Conservation (phyloP, 2,888 invertebrate species). For the Dolomedes plantarius region DNA sequence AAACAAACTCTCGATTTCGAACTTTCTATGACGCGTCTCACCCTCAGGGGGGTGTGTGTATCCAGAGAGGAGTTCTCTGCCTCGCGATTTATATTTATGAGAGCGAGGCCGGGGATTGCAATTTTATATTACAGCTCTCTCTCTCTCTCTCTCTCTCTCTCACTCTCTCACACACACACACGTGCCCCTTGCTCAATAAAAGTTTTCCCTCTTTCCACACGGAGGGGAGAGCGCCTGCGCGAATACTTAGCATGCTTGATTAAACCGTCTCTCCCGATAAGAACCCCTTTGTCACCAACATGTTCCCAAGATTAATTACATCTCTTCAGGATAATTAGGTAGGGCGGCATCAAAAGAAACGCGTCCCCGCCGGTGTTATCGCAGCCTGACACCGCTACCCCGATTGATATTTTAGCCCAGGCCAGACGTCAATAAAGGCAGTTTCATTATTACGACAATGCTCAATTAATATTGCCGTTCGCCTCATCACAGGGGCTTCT, state of each 20-base stretch:
- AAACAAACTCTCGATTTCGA: background rate
- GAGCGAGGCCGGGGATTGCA: conserved; percentile 36
- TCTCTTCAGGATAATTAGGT: conserved; percentile 72
- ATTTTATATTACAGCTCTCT: conserved; percentile 53
- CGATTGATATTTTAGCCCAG: conserved; percentile 69
- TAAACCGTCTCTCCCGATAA: conserved; percentile 70
- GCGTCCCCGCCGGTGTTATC: conserved; percentile 68
- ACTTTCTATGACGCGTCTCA: conserved; percentile 29
- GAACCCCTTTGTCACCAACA: conserved; percentile 72
- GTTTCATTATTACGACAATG: conserved; percentile 71
- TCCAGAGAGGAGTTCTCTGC: conserved; percentile 35
- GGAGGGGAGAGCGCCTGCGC: conserved; percentile 72
- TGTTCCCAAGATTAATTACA: conserved; percentile 72
- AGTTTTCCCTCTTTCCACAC: conserved; percentile 28
- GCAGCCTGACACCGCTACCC: conserved; percentile 65
- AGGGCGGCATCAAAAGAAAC: conserved; percentile 66
- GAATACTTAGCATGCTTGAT: conserved; percentile 76
- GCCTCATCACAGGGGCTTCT: conserved; percentile 56
- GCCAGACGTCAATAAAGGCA: conserved; percentile 69
- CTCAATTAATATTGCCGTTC: conserved; percentile 70
- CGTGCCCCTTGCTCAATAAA: conserved; percentile 61
- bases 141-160: background rate
- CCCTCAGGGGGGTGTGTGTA: conserved; percentile 61
- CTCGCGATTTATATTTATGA: conserved; percentile 66
- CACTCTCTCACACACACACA: conserved; percentile 18